Conservation (phyloP, 2,797 vertebrate species). For the Scyliorhinus canicula region DNA sequence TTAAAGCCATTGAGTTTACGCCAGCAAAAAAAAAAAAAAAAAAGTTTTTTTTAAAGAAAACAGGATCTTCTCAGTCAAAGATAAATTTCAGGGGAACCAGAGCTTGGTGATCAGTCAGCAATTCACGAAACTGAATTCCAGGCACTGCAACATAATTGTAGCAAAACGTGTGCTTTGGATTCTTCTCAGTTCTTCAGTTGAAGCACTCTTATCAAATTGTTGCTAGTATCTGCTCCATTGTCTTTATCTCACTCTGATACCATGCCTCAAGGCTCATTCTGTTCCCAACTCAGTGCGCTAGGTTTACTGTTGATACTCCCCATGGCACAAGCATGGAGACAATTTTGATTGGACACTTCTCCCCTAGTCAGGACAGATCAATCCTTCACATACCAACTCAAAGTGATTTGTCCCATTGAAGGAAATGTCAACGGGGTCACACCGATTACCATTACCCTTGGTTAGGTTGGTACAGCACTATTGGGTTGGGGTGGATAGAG, state of each 20-base stretch:
- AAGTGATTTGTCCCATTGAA: background rate
- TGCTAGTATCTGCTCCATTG: background rate
- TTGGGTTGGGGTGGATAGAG: background rate
- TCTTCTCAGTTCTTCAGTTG: background rate
- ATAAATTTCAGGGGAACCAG: background rate
- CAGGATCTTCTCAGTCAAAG: background rate
- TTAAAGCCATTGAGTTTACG: background rate
- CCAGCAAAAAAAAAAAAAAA: background rate
- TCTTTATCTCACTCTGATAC: background rate
- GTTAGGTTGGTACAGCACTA: too few species aligned
- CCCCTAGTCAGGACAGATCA: background rate
- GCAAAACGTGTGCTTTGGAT: background rate
- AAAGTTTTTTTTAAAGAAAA: background rate
- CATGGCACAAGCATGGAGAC: background rate
- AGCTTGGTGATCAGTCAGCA: background rate
- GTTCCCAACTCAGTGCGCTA: background rate
- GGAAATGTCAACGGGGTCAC: too few species aligned
- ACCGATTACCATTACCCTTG: too few species aligned
- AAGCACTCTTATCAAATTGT: background rate
- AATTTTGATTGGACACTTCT: background rate
- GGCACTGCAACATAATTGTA: background rate
- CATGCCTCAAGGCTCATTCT: background rate
- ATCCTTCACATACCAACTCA: background rate
- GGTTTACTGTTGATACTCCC: background rate
- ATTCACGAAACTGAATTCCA: background rate